Base-by-base conservation (phyloP, 2,113 vertebrate genomes). In the Orientallactaga bullata region DNA sequence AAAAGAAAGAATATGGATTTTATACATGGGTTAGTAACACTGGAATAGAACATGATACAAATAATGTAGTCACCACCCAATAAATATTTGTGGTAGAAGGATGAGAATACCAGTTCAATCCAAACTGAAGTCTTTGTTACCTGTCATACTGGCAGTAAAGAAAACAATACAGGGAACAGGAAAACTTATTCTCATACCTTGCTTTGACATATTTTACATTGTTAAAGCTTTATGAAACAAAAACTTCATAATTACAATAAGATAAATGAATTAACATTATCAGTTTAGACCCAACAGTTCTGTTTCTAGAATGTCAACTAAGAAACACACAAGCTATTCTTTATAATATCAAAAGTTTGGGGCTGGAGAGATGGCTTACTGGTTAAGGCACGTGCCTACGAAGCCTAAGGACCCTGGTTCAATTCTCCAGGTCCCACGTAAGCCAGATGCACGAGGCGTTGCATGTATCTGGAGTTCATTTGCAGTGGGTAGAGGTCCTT, bases 181-280 rank as follows among this genome's bases (percentile, higher is more conserved):
- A 71, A 87, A 28, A 37, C 26, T 55, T 7, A 21, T 69, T 71
- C 32, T 30, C 21, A 35, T 63, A 77, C 2, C 26, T 78, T 32
- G 9, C 60, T 74, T 55, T 51, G 37, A 80, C 3, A 90, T 26
- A 51, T 35, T 80, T 51, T 71, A 35, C 12, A 26, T 71, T 76
- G 42, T 23, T 89, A 39, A 91, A 37, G n/a, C 21, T 72, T 68
- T 37, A 37, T 42, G 71, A 91, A 76, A 95, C 13, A 91, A 55
- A 55, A 55, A 16, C 7, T n/a, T 55, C 58, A 10, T 88, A 72
- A 76, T 93, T 69, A 20, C 51, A 20, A 47, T n/a, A 92, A 39
- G 58, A 65, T 87, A 79, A 55, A 39, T 4, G 51, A 69, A 42
- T 83, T 85, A 30, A 15, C 66, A 26, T 66, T 37, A 47, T 47